Evolutionary conservation across 2,113 vertebrate genomes (phyloP).

Genomic region (Phodopus roborovskii): DNA sequence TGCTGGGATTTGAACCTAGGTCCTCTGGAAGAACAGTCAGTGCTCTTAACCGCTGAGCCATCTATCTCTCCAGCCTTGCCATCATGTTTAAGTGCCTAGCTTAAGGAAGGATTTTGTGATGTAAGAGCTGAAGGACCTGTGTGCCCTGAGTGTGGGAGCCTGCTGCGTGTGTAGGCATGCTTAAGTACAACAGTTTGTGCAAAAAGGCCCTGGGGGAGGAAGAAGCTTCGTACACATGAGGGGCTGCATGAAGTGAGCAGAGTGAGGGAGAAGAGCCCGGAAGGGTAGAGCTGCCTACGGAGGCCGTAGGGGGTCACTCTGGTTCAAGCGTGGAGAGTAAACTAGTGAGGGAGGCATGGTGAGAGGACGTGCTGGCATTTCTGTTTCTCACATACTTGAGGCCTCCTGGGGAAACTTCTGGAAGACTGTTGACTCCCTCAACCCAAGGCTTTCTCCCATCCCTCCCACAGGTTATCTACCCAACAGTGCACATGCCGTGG

Average conservation of each 20-base stretch:
- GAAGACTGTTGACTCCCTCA: background rate
- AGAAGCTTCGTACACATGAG: background rate
- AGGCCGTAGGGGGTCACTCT: accelerated
- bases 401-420: background rate
- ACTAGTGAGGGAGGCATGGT: too few relatives aligned
- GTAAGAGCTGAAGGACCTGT: background rate
- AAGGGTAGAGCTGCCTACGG: background rate
- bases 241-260: background rate
- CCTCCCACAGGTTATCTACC: constrained; percentile 92
- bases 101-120: background rate
- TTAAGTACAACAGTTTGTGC: background rate
- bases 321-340: background rate
- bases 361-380: background rate
- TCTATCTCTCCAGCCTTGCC: too few relatives aligned
- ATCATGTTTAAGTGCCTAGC: background rate
- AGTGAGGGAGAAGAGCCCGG: background rate
- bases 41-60: too few relatives aligned
- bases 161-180: too few relatives aligned
- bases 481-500: constrained; percentile 92
- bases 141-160: background rate
- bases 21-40: too few relatives aligned
- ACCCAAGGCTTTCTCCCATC: background rate
- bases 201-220: background rate
- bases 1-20: too few relatives aligned
- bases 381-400: background rate